Conservation (phyloP, 1,140 invertebrate species). For the Saccostrea echinata region DNA sequence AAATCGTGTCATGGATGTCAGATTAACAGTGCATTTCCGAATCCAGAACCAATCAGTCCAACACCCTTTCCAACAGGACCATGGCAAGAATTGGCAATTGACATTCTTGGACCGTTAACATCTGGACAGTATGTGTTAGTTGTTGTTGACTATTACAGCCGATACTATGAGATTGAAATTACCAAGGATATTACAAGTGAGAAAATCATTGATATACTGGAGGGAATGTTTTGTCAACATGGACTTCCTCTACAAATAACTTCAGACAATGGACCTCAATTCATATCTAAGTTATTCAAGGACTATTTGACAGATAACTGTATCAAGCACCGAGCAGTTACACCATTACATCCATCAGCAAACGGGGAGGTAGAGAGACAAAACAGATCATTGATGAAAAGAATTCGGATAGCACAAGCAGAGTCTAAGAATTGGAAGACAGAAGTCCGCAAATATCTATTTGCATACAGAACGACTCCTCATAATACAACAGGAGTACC, state of each 20-base stretch:
- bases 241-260: conserved; percentile 50
- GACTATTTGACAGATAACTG: conserved; percentile 40
- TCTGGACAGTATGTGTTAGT: conserved; percentile 58
- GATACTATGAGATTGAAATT: conserved; percentile 58
- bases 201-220: conserved; percentile 44
- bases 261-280: conserved; percentile 60
- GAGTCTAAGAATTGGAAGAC: conserved; percentile 59
- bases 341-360: conserved; percentile 57
- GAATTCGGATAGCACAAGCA: conserved; percentile 57
- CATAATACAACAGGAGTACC: conserved; percentile 57
- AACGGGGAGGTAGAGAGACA: conserved; percentile 64
- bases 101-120: conserved; percentile 62
- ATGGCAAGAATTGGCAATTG: conserved; percentile 62
- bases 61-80: conserved; percentile 55
- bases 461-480: conserved; percentile 59
- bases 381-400: conserved; percentile 61
- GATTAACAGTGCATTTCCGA: conserved; percentile 48
- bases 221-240: conserved; percentile 57
- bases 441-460: conserved; percentile 55
- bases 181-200: conserved; percentile 51
- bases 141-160: conserved; percentile 58
- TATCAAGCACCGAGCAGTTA: conserved; percentile 40
- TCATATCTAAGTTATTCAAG: conserved; percentile 50
- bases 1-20: conserved; percentile 62
- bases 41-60: conserved; percentile 52